A percentile compares a stretch with the other conserved stretches of the same genome.
Conservation (phyloP, 2,888 invertebrate species). For the Rhamphomyia laevipes region DNA sequence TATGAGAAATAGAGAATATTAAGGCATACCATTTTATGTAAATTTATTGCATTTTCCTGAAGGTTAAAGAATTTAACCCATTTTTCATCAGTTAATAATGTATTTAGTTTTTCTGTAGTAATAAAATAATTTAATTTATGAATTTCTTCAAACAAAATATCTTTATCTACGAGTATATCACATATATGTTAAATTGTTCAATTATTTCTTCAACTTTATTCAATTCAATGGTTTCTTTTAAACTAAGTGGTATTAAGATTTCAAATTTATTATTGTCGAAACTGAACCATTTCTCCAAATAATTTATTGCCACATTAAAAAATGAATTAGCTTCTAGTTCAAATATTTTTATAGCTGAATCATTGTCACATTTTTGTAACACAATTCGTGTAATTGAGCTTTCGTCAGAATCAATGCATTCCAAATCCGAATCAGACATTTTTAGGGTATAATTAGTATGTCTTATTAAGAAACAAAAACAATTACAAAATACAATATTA, state of each 20-base stretch:
- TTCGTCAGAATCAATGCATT: background rate
- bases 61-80: conserved; percentile 2
- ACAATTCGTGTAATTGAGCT: conserved; percentile 1
- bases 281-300: conserved; percentile 4
- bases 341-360: conserved; percentile 1
- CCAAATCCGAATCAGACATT: background rate
- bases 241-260: conserved; percentile 1
- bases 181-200: background rate
- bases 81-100: background rate
- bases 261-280: conserved; percentile 4
- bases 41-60: background rate
- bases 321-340: conserved; percentile 3
- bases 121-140: background rate
- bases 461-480: background rate
- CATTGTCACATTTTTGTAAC: conserved; percentile 2
- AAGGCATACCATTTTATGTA: conserved; percentile 2
- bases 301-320: conserved; percentile 3
- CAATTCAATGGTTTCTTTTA: conserved; percentile 2
- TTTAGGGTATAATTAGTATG: background rate
- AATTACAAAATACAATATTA: background rate
- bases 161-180: background rate
- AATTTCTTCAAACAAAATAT: background rate
- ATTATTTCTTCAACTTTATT: conserved; percentile 2
- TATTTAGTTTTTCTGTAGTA: background rate
- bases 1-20: conserved; percentile 1